Evolutionary conservation across 1,140 invertebrate species (phyloP), one percentile per base, ranked within the genome.

Genomic region (Aethina tumida): DNA sequence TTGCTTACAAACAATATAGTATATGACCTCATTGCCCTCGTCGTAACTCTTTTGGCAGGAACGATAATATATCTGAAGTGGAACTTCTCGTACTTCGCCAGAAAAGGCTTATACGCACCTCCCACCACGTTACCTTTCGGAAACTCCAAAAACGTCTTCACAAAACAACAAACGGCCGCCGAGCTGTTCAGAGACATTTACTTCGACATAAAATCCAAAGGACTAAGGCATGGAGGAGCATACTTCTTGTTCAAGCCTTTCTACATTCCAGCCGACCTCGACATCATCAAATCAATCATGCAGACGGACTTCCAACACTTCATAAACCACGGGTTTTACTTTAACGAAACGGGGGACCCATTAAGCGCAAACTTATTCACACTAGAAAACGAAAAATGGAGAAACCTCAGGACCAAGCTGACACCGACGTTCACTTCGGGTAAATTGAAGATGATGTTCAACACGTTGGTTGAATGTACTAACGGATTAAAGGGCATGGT

Each of bases 391-490:
- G 40, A 59, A 24, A 45, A 54, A 24, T 71, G 69, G 69, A 68
- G 61, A 43, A 47, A 52, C 29, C 43, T 69, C 2, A 41, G 69
- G 30, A 39, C 28, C 4, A 61, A 62, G 35, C 28, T 71, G 17
- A 62, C 60, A 2, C 66, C 65, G 10, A 60, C 67, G 4, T 70
- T 71, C 41, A 62, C 68, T 2, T 59, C 60, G 16, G 58, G 58
- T 0, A 67, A 65, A 43, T 45, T 71, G 31, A 68, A 60, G 45
- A 37, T 32, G 9, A 65, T 68, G 58, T 39, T 4, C n/a, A 1
- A 2, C 2, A 1, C 10, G 13, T 12, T 39, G 2, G n/a, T 37
- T 28, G 24, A 8, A 6, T 24, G 21, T n/a, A 16, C 24, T 14
- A 10, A 15, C 13, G 26, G 26, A 8, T 28, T 37, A 28, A 19